Evolutionary conservation across 2,888 invertebrate genomes (phyloP), one percentile per base, ranked within the genome.

Genomic region (Nomada goodeniana): DNA sequence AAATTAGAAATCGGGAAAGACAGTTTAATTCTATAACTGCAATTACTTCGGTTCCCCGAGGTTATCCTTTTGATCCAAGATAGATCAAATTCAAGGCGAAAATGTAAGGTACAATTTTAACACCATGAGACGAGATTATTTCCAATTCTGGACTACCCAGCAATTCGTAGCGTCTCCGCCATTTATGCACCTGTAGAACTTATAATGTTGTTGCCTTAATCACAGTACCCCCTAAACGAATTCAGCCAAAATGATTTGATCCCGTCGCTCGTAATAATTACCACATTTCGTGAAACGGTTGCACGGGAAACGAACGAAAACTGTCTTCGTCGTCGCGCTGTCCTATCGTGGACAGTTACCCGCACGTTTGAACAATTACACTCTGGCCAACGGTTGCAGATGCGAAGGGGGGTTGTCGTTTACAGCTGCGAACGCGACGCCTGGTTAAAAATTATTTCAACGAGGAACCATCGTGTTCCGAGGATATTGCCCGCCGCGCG

Each of bases 371-470:
- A 13, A 29, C 20, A 68, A 63, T 72, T 60, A n/a, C 2, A 42
- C 29, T 59, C 50, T 52, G 42, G 4, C 26, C 15, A 5, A 15
- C 50, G 26, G 29, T 60, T 20, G 23, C 13, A 68, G 42, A 3
- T 15, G 23, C 23, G 42, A 23, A n/a, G 50, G 63, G 20, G 60
- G 2, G n/a, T n/a, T 73, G 73, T 50, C 69, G n/a, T 64, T 69
- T 50, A 26, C 59, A 79, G 53, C 36, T 57, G 47, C 7, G 53
- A 70, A 44, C 57, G 23, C 44, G 55, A 20, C 36, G 23, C 36
- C 13, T 1, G 2, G 59, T 10, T 63, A 72, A 78, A 79, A 60
- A 69, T 59, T 73, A 78, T 73, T 80, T 53, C 55, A 64, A 64
- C 44, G 7, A 3, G n/a, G 5, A 13, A 10, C 13, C 26, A 15